These are phyloP conservation scores for Corynorhinus townsendii DNA, from an alignment of 2,113 vertebrate genomes.

Conservation along the genomic window DNA sequence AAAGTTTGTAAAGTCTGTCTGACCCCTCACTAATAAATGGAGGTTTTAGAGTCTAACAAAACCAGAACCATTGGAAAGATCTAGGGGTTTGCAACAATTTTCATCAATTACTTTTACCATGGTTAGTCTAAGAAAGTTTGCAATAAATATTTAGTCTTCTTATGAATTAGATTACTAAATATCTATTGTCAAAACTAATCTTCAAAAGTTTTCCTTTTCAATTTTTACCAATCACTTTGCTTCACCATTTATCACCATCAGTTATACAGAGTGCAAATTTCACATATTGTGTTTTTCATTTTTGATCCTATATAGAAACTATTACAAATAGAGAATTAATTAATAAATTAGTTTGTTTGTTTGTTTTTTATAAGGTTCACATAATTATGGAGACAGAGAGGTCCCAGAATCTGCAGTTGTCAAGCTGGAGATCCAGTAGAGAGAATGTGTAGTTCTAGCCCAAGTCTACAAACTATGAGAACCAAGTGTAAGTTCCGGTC, in stretches of 20 bases:
- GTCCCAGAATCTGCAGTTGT: background rate
- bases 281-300: background rate
- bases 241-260: background rate
- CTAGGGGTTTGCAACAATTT: background rate
- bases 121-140: background rate
- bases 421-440: background rate
- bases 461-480: background rate
- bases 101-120: background rate
- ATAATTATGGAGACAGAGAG: background rate
- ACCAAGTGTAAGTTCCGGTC: background rate
- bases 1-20: background rate
- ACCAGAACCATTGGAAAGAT: background rate
- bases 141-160: background rate
- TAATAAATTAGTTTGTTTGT: background rate
- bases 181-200: background rate
- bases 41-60: background rate
- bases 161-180: background rate
- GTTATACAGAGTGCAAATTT: background rate
- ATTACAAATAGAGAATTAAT: background rate
- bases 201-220: background rate
- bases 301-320: background rate
- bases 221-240: background rate
- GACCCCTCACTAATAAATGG: background rate
- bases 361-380: background rate
- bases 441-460: background rate